These are phyloP conservation scores for Intellagama lesueurii DNA, from an alignment of 2,797 vertebrate genomes.

Conservation along the genomic window DNA sequence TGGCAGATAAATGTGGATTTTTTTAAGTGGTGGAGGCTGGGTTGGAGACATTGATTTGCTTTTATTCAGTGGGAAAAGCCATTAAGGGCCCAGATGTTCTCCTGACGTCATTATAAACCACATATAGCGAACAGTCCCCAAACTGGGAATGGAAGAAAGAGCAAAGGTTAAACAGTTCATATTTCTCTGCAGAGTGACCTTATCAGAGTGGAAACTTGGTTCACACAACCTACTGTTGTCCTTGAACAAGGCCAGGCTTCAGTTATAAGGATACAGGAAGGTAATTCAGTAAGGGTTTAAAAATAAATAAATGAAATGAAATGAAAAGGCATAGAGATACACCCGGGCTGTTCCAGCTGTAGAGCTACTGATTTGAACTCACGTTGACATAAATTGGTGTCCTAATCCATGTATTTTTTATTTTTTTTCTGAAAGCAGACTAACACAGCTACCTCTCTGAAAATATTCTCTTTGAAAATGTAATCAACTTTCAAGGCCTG, in stretches of 20 bases:
- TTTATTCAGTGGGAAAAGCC: slow-evolving; percentile 34
- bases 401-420: no score
- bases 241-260: slow-evolving; percentile 53
- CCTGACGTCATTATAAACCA: slow-evolving; percentile 39
- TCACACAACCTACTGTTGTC: slow-evolving; percentile 67
- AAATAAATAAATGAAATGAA: not conserved
- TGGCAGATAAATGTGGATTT: not conserved
- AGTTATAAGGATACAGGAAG: slow-evolving; percentile 25
- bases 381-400: no score
- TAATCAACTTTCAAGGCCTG: slow-evolving; percentile 37
- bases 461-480: no score
- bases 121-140: not conserved
- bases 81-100: not conserved
- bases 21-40: not conserved
- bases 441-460: no score
- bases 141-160: slow-evolving; percentile 50
- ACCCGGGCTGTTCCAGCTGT: not conserved
- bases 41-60: not conserved
- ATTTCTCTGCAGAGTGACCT: slow-evolving; percentile 64
- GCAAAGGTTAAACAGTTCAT: slow-evolving; percentile 69
- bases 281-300: slow-evolving; percentile 19
- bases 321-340: not conserved
- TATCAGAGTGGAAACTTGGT: slow-evolving; percentile 45
- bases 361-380: no score
- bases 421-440: no score